Evolutionary conservation across 2,888 invertebrate species (phyloP), one percentile per base, ranked within the genome.

Genomic region (Ashinkailepas kermadecensis): DNA sequence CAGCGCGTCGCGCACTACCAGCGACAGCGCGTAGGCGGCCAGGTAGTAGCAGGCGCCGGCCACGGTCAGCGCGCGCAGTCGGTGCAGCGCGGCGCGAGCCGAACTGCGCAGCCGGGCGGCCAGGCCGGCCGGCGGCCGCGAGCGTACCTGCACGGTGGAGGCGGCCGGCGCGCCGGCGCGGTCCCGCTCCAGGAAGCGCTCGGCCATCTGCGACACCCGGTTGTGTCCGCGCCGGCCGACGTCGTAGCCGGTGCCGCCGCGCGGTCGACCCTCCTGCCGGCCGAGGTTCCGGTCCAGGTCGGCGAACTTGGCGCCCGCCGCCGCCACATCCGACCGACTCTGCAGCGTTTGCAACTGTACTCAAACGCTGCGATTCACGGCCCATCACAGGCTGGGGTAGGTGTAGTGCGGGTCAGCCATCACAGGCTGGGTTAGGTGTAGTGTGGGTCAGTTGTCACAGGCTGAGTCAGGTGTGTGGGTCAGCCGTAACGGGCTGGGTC

Each of bases 231-330:
- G 88, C 86, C 88, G 90, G 58, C 92, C 90, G 86, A 89, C 88
- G 85, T 93, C 92, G 85, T 93, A 88, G 80, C 91, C 89, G 85
- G 91, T 91, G 86, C 95, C 95, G 89, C 95, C 93, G 87, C 92
- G 92, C 84, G 93, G 88, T 88, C 92, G 92, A 7, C 59, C 59
- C 1, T 2, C 2, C 3, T 9, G 67, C 39, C 39, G 39, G 39
- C 39, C 39, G 39, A 39, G 39, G 39, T 39, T 39, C 39, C 39
- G 39, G 39, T 39, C 39, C 39, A 4, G 39, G 39, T 39, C 39
- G 39, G 39, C 39, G 39, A 39, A 39, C 39, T 39, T 39, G 39
- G 39, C 39, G 39, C 39, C 39, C 2, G 39, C 39, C 39, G 39
- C 39, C 4, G 39, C 39, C 2, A 39, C 39, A 39, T 39, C 39